A percentile compares a stretch with the other conserved stretches of the same genome.
Conservation (phyloP, 2,797 vertebrate species). For the Mus caroli region DNA sequence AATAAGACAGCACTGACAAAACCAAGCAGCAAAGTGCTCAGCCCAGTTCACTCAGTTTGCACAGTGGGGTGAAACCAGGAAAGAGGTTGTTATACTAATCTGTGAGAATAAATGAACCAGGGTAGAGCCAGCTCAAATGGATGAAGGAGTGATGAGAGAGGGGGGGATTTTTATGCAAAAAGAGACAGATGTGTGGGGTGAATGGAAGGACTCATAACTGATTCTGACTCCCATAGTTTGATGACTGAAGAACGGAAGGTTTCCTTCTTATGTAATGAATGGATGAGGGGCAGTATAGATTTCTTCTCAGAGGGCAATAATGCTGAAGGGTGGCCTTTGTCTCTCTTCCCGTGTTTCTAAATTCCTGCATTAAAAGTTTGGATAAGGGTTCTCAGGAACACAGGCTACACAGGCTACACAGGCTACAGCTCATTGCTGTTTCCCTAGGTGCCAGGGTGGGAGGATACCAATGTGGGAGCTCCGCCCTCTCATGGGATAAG, state of each 20-base stretch:
- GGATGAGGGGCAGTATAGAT: not conserved
- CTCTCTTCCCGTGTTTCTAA: not conserved
- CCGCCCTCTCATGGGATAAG: not conserved
- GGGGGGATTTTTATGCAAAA: not conserved
- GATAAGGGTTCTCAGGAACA: conserved; percentile 7
- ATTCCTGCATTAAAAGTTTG: conserved; percentile 22
- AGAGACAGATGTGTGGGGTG: not conserved
- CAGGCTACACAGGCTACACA: not conserved
- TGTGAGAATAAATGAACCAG: not conserved
- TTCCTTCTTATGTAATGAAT: conserved; percentile 25
- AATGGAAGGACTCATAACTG: not conserved
- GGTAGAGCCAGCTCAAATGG: not conserved
- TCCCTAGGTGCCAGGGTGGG: not conserved
- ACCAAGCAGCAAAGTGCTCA: not conserved
- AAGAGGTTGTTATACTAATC: not conserved
- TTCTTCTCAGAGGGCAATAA: not conserved
- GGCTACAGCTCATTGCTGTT: not conserved
- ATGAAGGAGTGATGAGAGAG: too few relatives aligned
- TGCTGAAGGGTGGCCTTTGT: not conserved
- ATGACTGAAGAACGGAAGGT: conserved; percentile 20
- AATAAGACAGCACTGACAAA: not conserved
- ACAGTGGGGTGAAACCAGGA: not conserved
- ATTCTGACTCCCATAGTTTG: not conserved
- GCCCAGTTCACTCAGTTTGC: too few relatives aligned
- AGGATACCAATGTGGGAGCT: not conserved